These are phyloP conservation scores for Etheostoma cragini DNA, from an alignment of 2,113 vertebrate species.

Conservation along the genomic window DNA sequence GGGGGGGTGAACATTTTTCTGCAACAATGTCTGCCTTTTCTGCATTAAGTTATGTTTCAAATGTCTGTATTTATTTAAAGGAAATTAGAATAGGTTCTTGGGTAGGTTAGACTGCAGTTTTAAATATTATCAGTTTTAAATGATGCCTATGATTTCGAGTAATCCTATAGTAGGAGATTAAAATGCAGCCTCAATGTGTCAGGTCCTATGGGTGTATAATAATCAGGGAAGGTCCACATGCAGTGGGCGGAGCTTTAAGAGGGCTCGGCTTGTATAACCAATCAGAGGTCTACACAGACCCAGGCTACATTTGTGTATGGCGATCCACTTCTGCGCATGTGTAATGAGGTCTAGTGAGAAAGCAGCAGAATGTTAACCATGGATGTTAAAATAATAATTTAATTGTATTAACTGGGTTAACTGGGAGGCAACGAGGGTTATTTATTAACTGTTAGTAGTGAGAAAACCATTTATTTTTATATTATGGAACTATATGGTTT, in stretches of 20 bases:
- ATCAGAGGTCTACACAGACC: background rate
- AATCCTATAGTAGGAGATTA: conserved; percentile 22
- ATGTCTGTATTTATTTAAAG: too few species aligned
- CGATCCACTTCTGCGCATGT: conserved; percentile 1
- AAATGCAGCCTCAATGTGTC: background rate
- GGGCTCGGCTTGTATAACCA: conserved; percentile 44
- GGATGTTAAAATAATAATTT: too few species aligned
- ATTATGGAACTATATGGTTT: background rate
- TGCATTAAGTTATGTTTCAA: too few species aligned
- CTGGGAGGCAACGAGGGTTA: background rate
- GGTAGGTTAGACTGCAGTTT: too few species aligned
- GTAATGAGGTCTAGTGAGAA: background rate
- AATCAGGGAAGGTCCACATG: conserved; percentile 7
- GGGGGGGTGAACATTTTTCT: too few species aligned
- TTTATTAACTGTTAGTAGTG: background rate
- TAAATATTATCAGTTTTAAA: too few species aligned
- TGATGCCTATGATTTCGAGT: background rate
- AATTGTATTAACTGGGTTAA: background rate
- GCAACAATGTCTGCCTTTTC: too few species aligned
- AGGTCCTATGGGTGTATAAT: too few species aligned
- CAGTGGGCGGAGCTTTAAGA: conserved; percentile 21
- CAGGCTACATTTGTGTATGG: conserved; percentile 7
- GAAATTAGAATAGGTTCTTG: too few species aligned
- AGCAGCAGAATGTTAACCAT: background rate
- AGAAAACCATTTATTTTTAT: background rate